Evolutionary conservation across 2,113 vertebrate species (phyloP).

Genomic region (Spermophilus dauricus): DNA sequence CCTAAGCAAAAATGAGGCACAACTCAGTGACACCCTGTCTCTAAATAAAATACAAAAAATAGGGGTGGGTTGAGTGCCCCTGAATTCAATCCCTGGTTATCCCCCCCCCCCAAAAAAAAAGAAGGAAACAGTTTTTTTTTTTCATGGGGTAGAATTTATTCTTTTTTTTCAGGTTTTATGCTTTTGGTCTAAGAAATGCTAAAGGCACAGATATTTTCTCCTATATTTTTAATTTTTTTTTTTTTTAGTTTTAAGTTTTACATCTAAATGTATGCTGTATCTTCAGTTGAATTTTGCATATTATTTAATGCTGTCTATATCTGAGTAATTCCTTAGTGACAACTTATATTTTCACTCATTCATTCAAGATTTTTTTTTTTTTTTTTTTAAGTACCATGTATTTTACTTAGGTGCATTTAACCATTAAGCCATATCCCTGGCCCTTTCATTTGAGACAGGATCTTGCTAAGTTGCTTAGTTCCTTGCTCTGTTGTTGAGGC

Average conservation of each 20-base stretch:
- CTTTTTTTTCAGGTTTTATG: background rate
- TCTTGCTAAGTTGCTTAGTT: no score
- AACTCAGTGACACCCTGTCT: no score
- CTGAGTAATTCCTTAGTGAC: background rate
- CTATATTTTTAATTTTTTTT: background rate
- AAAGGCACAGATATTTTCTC: background rate
- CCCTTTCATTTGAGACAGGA: no score
- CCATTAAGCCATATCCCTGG: no score
- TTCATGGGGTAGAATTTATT: background rate
- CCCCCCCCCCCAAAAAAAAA: no score
- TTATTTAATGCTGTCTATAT: background rate
- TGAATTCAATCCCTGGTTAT: no score
- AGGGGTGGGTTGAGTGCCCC: no score
- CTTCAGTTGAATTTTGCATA: background rate
- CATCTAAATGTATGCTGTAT: background rate
- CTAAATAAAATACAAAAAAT: no score
- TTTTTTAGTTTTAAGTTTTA: background rate
- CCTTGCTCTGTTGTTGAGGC: no score
- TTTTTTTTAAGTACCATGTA: no score
- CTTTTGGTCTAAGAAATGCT: background rate
- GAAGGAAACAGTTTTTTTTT: background rate
- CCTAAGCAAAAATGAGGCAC: no score
- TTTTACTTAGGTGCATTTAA: no score
- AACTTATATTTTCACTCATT: constrained; percentile 11
- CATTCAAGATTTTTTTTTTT: background rate